Conservation (phyloP, 2,888 invertebrate species). For the Coenonympha glycerion region DNA sequence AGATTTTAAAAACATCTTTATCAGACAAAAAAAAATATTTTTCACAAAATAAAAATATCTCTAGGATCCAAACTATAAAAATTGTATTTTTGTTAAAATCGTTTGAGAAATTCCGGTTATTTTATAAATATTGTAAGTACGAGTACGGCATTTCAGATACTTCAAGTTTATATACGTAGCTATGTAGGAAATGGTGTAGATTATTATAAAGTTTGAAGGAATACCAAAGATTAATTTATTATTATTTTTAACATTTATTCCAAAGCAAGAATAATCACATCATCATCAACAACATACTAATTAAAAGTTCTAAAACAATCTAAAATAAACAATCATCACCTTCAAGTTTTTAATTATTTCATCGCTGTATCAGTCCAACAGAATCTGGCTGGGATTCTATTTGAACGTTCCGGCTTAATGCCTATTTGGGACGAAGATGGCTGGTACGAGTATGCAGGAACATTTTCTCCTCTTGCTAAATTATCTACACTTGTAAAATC, state of each 20-base stretch:
- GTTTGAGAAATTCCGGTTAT: too few relatives aligned
- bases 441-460: slow-evolving; percentile 27
- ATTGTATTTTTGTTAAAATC: too few relatives aligned
- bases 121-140: too few relatives aligned
- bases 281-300: not conserved
- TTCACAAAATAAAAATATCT: too few relatives aligned
- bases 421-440: slow-evolving; percentile 29
- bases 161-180: too few relatives aligned
- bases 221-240: too few relatives aligned
- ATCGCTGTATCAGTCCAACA: slow-evolving; percentile 60
- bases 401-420: slow-evolving; percentile 42
- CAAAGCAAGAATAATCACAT: not conserved
- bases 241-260: not conserved
- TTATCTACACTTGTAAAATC: slow-evolving; percentile 14
- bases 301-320: slow-evolving; percentile 1
- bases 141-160: too few relatives aligned
- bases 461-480: slow-evolving; percentile 40
- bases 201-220: too few relatives aligned
- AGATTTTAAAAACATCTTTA: too few relatives aligned
- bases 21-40: too few relatives aligned
- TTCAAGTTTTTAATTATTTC: slow-evolving; percentile 5
- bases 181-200: too few relatives aligned
- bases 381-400: slow-evolving; percentile 51
- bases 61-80: too few relatives aligned
- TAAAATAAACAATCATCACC: not conserved